A percentile compares a stretch with the other conserved stretches of the same genome.
Conservation (phyloP, 2,113 vertebrate species). For the Ovibos moschatus region DNA sequence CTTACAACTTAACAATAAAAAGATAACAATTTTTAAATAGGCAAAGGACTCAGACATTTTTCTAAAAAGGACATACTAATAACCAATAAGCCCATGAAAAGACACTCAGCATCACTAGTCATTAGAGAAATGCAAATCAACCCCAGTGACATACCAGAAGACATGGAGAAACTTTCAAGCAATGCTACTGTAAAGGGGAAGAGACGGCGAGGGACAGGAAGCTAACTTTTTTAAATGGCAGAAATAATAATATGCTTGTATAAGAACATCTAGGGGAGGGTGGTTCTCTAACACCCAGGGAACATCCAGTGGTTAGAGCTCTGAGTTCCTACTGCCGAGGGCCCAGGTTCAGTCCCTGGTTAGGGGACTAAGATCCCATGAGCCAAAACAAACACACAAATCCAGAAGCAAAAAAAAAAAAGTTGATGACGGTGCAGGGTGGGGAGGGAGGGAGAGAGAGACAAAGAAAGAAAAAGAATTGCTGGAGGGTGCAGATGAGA, state of each 20-base stretch:
- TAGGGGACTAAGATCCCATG: neutral
- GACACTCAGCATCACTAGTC: neutral
- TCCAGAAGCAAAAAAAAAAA: neutral
- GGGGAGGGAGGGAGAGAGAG: neutral
- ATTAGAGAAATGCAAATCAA: neutral
- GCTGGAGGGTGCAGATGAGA: neutral
- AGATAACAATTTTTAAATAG: neutral
- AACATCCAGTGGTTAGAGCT: neutral
- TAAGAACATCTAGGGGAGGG: neutral
- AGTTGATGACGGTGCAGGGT: accelerated
- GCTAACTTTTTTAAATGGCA: neutral
- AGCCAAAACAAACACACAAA: neutral
- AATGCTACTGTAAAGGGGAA: neutral
- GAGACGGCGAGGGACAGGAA: neutral
- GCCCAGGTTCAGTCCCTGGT: neutral
- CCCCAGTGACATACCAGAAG: neutral
- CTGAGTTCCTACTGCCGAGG: neutral
- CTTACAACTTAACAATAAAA: neutral
- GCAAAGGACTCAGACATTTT: neutral
- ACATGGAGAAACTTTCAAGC: neutral
- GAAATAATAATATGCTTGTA: neutral
- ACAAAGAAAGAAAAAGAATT: neutral
- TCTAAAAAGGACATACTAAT: neutral
- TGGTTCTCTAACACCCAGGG: neutral
- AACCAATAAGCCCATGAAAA: neutral